Percentiles rank a stretch among this genome's conserved stretches.
phyloP scores from a whole-genome alignment of 2,797 vertebrate genomes.

The Platyrinchus mystaceus region DNA sequence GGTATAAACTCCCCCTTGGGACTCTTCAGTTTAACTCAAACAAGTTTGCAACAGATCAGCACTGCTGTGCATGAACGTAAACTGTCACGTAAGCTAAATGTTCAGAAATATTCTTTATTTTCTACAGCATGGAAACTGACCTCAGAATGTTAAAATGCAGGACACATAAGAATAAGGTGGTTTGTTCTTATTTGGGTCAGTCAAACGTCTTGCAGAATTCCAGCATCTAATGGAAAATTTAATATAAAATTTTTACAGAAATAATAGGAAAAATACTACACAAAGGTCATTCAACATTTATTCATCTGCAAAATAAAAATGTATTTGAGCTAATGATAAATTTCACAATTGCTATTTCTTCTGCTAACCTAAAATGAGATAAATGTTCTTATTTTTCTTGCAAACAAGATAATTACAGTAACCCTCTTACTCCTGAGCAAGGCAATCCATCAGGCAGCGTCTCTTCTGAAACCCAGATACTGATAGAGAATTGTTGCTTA shows the following conservation, averaged over 20 bases:
- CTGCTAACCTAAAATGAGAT: slow-evolving; percentile 24
- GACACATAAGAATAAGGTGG: background rate
- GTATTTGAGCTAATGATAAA: background rate
- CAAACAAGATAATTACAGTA: slow-evolving; percentile 43
- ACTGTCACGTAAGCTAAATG: background rate
- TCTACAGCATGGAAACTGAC: background rate
- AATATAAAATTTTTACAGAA: background rate
- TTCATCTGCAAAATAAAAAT: slow-evolving; percentile 16
- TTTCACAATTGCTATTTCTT: background rate
- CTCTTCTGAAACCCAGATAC: background rate
- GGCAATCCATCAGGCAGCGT: background rate
- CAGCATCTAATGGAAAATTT: background rate
- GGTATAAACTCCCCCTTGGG: background rate
- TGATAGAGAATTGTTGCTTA: background rate
- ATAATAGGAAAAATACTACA: background rate
- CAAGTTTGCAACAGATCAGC: background rate
- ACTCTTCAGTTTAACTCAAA: background rate
- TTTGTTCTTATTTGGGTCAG: background rate
- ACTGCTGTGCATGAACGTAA: background rate
- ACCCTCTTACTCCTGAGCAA: background rate
- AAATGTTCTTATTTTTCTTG: slow-evolving; percentile 30
- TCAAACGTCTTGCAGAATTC: background rate
- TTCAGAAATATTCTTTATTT: background rate
- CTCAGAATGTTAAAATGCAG: background rate
- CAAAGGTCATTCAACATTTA: background rate